A percentile compares a stretch with the other conserved stretches of the same genome.
These are phyloP conservation scores for Xanthia icteritia DNA, from an alignment of 2,888 invertebrate genomes.

Conservation along the genomic window DNA sequence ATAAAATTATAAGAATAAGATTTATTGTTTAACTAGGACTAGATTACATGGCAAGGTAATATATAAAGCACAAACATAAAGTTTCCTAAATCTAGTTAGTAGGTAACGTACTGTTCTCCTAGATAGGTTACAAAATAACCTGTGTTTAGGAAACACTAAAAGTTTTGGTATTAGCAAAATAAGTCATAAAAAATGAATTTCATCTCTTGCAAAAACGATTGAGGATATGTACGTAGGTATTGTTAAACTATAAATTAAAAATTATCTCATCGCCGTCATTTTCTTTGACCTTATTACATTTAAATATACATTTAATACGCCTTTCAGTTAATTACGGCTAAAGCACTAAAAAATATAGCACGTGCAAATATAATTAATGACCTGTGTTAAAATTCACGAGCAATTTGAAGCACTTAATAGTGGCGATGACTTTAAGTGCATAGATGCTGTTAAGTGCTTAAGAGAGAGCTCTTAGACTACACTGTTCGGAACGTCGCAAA, in stretches of 20 bases:
- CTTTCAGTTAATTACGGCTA: background rate
- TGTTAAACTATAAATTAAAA: background rate
- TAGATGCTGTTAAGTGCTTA: constrained; percentile 17
- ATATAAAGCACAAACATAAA: too few species aligned
- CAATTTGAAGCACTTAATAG: constrained; percentile 14
- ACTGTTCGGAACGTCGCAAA: constrained; percentile 2
- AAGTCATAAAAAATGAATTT: background rate
- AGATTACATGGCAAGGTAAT: too few species aligned
- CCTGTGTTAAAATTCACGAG: constrained; percentile 4
- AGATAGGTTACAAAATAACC: too few species aligned
- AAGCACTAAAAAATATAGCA: background rate
- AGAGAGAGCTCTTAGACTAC: constrained; percentile 38
- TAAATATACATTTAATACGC: background rate
- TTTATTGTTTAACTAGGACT: too few species aligned
- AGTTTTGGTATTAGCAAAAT: background rate
- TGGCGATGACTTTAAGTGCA: constrained; percentile 24
- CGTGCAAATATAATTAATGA: constrained; percentile 1
- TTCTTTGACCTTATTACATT: background rate
- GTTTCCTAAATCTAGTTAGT: too few species aligned
- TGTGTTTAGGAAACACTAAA: too few species aligned
- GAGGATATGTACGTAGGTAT: background rate
- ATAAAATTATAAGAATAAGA: background rate
- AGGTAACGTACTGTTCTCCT: too few species aligned
- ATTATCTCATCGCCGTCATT: background rate
- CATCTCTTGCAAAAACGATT: background rate